phyloP scores from a whole-genome alignment of 1,140 invertebrate genomes.

The Panagrolaimus sp. region DNA sequence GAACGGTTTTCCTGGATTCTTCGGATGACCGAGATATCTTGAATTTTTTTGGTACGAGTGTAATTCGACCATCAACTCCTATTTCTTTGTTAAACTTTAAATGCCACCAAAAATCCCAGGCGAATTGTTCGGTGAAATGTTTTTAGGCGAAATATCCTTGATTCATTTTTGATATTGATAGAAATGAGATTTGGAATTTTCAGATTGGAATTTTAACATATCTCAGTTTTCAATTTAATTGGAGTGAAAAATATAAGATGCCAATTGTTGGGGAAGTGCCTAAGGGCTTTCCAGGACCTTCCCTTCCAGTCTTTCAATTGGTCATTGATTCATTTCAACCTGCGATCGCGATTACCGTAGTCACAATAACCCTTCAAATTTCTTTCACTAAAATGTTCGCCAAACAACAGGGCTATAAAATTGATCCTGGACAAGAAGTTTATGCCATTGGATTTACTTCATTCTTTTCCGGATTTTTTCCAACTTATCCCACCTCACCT shows the following conservation, averaged over 20 bases:
- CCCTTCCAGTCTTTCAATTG: conserved; percentile 20
- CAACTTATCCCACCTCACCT: conserved; percentile 38
- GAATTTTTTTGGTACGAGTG: too few species aligned
- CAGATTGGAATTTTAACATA: too few species aligned
- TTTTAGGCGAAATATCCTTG: too few species aligned
- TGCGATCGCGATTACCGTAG: conserved; percentile 32
- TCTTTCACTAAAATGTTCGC: conserved; percentile 28
- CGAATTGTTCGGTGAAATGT: too few species aligned
- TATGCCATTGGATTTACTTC: conserved; percentile 27
- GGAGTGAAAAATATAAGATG: neutral
- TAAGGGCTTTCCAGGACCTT: conserved; percentile 21
- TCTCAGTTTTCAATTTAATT: too few species aligned
- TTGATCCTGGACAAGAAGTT: conserved; percentile 31
- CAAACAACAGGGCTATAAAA: conserved; percentile 24
- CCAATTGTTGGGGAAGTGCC: conserved; percentile 33
- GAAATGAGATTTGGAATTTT: too few species aligned
- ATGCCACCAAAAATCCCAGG: too few species aligned
- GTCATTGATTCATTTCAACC: conserved; percentile 23
- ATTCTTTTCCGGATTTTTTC: conserved; percentile 25
- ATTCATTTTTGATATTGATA: too few species aligned
- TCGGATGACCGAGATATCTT: too few species aligned
- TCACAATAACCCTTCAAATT: conserved; percentile 29
- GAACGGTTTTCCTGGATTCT: too few species aligned
- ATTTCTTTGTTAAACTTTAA: too few species aligned
- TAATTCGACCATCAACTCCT: too few species aligned